phyloP scores from a whole-genome alignment of 2,888 invertebrate genomes.

The Tribolium freemani region DNA sequence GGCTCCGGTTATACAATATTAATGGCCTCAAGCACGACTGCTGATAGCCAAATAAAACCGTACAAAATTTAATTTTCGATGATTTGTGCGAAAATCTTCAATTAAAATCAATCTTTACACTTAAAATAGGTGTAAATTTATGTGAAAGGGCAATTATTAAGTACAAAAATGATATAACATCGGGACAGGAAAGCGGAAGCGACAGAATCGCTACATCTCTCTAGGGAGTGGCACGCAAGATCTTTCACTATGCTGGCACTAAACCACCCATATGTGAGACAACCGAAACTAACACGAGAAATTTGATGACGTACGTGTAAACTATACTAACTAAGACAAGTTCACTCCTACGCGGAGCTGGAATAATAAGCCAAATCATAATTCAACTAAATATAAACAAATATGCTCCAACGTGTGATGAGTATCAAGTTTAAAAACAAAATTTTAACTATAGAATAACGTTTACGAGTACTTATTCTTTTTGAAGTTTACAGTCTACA shows the following conservation, averaged over 20 bases:
- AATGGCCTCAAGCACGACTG: neutral
- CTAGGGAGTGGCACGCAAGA: slow-evolving; percentile 5
- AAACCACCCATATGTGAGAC: slow-evolving; percentile 23
- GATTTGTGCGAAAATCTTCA: neutral
- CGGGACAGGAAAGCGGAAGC: neutral
- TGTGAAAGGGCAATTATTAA: slow-evolving; percentile 1
- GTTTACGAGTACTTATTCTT: too few species aligned
- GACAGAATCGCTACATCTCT: slow-evolving; percentile 12
- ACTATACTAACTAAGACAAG: slow-evolving; percentile 23
- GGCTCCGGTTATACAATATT: slow-evolving; percentile 1
- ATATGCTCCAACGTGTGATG: neutral
- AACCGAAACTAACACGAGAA: slow-evolving; percentile 18
- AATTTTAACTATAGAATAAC: too few species aligned
- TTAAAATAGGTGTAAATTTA: neutral
- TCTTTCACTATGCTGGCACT: slow-evolving; percentile 2
- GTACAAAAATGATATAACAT: slow-evolving; percentile 10
- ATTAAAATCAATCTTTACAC: neutral
- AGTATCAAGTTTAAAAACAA: too few species aligned
- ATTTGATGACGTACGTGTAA: slow-evolving; percentile 31
- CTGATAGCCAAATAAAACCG: neutral
- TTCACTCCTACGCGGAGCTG: neutral
- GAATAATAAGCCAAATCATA: slow-evolving; percentile 1
- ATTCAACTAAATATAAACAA: slow-evolving; percentile 5
- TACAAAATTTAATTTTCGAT: neutral
- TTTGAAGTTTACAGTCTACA: too few species aligned